Base-by-base conservation (phyloP, 2,113 vertebrate genomes). In the Varanus komodoensis region DNA sequence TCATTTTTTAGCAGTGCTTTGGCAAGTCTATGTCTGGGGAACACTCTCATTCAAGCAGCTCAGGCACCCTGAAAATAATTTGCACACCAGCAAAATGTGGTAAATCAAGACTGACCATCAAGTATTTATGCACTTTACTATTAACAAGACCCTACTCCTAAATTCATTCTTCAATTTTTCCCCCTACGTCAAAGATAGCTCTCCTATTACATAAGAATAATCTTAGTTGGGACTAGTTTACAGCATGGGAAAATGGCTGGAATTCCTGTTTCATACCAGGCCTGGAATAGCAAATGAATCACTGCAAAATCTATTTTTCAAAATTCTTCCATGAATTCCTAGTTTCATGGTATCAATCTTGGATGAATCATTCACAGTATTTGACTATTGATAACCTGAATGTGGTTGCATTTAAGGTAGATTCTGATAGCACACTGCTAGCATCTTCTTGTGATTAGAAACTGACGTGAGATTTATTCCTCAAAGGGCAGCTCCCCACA, bases 151-250 rank as follows among this genome's bases (percentile, higher is more conserved):
- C 78, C 69, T 12, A 1, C 50, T 92, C 86, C 71, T 57, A 80
- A 87, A 80, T 90, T 91, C 88, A 50, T 89, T 94, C 94, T n/a
- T 93, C 80, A 91, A 89, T 92, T 95, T 88, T 95, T 88, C 84
- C 93, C 29, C 50, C 77, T 88, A 89, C 89, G 90, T 92, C 71
- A 89, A 57, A 79, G 75, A 85, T 71, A 92, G 79, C 84, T 89
- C 8, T 69, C 2, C 14, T 54, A 84, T 89, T 92, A 57, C 95
- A 89, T 82, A 32, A 95, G 89, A 84, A 54, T 3, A 87, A 69
- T 64, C 91, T 91, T 91, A 80, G 93, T 85, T 75, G 68, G 89
- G 89, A 89, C 83, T 86, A 84, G 64, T 14, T 88, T 78, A 68
- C 84, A 3, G 0, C 0, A 57, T 23, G 4, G 90, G 32, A 67